Evolutionary conservation across 2,888 invertebrate species (phyloP).

Genomic region (Drosophila meridiana): DNA sequence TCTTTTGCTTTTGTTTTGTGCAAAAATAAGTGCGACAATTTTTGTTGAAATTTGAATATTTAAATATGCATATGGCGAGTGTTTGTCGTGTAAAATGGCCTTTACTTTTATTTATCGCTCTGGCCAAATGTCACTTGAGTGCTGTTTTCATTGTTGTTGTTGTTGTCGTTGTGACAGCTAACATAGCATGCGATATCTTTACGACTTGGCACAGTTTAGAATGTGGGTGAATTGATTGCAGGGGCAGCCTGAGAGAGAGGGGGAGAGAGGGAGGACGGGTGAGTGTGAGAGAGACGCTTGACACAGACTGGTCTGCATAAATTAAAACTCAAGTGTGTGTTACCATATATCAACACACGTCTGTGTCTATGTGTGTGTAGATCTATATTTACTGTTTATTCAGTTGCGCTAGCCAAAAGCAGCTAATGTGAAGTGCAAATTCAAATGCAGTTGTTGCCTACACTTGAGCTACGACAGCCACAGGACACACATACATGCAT

Average conservation of each 20-base stretch:
- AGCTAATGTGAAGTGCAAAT: slow-evolving; percentile 62
- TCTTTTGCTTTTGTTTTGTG: slow-evolving; percentile 6
- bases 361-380: not conserved
- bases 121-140: slow-evolving; percentile 70
- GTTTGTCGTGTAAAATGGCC: slow-evolving; percentile 62
- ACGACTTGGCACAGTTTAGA: slow-evolving; percentile 58
- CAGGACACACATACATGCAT: slow-evolving; percentile 20
- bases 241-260: not conserved
- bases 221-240: slow-evolving; percentile 50
- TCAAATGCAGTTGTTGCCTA: slow-evolving; percentile 48
- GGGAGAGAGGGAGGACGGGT: too few relatives aligned
- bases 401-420: slow-evolving; percentile 33
- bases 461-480: slow-evolving; percentile 50
- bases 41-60: slow-evolving; percentile 63
- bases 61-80: slow-evolving; percentile 62
- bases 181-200: slow-evolving; percentile 47
- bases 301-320: slow-evolving; percentile 46
- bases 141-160: slow-evolving; percentile 38
- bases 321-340: slow-evolving; percentile 21
- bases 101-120: slow-evolving; percentile 72
- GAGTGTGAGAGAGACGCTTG: not conserved
- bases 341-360: slow-evolving; percentile 9
- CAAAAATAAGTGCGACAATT: slow-evolving; percentile 58
- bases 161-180: slow-evolving; percentile 46
- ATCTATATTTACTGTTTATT: slow-evolving; percentile 21